Evolutionary conservation across 2,113 vertebrate genomes (phyloP), one percentile per base, ranked within the genome.

Genomic region (Scortum barcoo): DNA sequence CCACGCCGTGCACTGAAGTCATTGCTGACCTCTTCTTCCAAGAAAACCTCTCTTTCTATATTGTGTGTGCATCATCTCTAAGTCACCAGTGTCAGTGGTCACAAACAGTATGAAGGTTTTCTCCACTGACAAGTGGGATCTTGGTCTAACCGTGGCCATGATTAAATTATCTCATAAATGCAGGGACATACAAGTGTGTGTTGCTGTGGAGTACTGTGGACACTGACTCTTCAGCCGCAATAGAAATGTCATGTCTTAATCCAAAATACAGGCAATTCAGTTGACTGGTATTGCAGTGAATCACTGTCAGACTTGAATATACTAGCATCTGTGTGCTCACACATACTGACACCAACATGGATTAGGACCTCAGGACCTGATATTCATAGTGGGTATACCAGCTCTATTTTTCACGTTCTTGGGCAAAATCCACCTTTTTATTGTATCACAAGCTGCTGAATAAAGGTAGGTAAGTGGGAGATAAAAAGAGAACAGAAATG

Each of bases 171-270:
- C 42, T 28, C 2, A 1, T 2, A 46, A 33, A 44, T 38, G 68
- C 28, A 58, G 38, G 44, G 11, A 42, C 30, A 30, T 5, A 50
- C 44, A 20, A 26, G 69, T 56, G 50, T 19, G 1, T 24, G 38
- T 72, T 46, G 40, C 40, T 17, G 42, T 56, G 38, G 40, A 5
- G 22, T 24, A n/a, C 51, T 72, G 53, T 71, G 65, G 38, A 28
- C 61, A 61, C 61, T 66, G 71, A 72, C 78, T 70, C 54, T 61
- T 36, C 22, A 36, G 86, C 84, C 77, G 75, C 72, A 83, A 69
- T 79, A 68, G 54, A 89, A 88, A 82, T 57, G 7, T 42, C 51
- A 76, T 68, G 40, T 58, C 33, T 77, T 67, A 68, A 71, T n/a
- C 33, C 48, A 63, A 76, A 70, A 57, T 54, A 26, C 57, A 51